phyloP scores from a whole-genome alignment of 2,113 vertebrate genomes.

The Willisornis vidua region DNA sequence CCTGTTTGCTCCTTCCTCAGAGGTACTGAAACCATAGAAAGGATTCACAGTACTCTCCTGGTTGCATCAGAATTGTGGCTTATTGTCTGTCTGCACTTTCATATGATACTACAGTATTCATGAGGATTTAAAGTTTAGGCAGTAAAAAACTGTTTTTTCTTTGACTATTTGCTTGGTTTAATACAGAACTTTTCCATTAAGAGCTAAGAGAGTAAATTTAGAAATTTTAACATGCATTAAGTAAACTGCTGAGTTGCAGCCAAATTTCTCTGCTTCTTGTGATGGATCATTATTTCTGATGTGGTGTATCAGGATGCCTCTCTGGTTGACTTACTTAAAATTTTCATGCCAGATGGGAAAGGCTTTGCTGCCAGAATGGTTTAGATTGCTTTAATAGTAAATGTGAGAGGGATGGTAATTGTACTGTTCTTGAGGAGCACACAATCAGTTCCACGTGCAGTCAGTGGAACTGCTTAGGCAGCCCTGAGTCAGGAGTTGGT shows the following conservation, averaged over 20 bases:
- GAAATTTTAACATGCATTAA: neutral
- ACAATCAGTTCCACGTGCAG: neutral
- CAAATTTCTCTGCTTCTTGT: neutral
- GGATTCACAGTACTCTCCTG: neutral
- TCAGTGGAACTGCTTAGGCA: neutral
- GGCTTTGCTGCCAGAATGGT: neutral
- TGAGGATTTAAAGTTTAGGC: neutral
- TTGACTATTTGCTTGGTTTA: neutral
- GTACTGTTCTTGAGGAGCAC: neutral
- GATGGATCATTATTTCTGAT: conserved; percentile 1
- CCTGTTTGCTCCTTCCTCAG: neutral
- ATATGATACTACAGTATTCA: neutral
- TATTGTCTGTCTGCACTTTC: neutral
- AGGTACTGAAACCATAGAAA: neutral
- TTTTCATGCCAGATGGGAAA: neutral
- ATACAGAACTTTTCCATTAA: neutral
- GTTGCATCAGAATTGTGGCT: neutral
- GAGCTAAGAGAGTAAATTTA: neutral
- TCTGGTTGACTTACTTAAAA: neutral
- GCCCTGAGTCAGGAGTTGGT: neutral
- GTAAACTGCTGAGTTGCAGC: neutral
- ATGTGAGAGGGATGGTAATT: neutral
- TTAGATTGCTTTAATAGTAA: neutral
- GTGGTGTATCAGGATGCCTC: neutral
- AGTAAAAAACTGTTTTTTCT: neutral